Evolutionary conservation across 2,888 invertebrate genomes (phyloP).

Genomic region (Chrysolina haemoptera): DNA sequence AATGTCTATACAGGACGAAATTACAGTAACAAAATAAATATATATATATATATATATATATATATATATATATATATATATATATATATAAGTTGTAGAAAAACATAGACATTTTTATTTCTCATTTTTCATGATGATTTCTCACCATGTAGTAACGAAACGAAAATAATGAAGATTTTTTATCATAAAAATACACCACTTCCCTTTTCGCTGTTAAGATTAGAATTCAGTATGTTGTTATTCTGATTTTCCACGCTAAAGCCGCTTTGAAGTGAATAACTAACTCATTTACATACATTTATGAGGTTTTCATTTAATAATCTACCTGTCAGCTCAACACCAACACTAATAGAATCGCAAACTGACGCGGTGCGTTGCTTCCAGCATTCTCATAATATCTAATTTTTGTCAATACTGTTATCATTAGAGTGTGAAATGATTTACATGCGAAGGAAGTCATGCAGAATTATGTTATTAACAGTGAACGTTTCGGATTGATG

Average conservation of each 20-base stretch:
- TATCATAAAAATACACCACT: neutral
- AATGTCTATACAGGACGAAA: too few relatives aligned
- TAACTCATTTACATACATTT: neutral
- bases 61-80: too few relatives aligned
- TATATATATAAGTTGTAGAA: too few relatives aligned
- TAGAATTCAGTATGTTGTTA: neutral
- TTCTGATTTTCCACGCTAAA: neutral
- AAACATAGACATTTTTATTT: too few relatives aligned
- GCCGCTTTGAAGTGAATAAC: neutral
- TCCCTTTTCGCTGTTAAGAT: neutral
- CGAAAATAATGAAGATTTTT: neutral
- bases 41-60: too few relatives aligned
- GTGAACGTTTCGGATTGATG: neutral
- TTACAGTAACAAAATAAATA: too few relatives aligned
- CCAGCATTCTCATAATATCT: neutral
- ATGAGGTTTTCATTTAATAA: conserved; percentile 3
- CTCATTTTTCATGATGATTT: too few relatives aligned
- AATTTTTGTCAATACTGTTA: conserved; percentile 16
- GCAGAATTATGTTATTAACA: conserved; percentile 7
- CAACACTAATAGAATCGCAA: conserved; percentile 9
- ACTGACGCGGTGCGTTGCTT: neutral
- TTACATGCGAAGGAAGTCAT: neutral
- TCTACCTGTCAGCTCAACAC: neutral
- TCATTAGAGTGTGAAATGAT: neutral
- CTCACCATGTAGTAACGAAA: too few relatives aligned